A percentile compares a stretch with the other conserved stretches of the same genome.
Evolutionary conservation across 2,888 invertebrate genomes (phyloP).

Genomic region (Eurois occulta): DNA sequence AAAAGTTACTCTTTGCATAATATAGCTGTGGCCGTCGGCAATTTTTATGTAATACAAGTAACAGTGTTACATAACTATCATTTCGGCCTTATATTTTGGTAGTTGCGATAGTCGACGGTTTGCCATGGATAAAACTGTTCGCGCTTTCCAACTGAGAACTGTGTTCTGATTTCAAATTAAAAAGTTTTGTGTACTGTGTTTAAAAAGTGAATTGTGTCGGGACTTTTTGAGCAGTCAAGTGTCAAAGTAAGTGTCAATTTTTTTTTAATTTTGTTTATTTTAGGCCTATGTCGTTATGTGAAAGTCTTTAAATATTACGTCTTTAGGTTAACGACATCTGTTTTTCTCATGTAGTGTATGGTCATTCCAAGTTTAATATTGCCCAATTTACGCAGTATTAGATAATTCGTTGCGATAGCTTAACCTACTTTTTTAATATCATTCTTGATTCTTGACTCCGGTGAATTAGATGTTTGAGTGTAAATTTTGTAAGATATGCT

Average conservation of each 20-base stretch:
- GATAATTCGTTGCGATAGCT: constrained; percentile 68
- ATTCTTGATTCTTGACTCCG: constrained; percentile 37
- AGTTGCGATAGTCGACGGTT: constrained; percentile 81
- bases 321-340: constrained; percentile 16
- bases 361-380: constrained; percentile 56
- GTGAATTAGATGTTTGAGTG: constrained; percentile 47
- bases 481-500: constrained; percentile 62
- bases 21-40: constrained; percentile 80
- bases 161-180: constrained; percentile 57
- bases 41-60: constrained; percentile 89
- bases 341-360: constrained; percentile 56
- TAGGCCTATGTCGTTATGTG: constrained; percentile 33
- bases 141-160: constrained; percentile 77
- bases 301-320: constrained; percentile 51
- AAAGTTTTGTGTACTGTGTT: constrained; percentile 62
- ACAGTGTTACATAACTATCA: constrained; percentile 85
- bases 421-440: constrained; percentile 70
- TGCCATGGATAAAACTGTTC: constrained; percentile 77
- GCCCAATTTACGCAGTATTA: constrained; percentile 68
- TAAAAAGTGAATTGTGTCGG: constrained; percentile 62
- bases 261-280: constrained; percentile 6
- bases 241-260: constrained; percentile 61
- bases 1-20: constrained; percentile 71
- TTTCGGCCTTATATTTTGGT: constrained; percentile 88
- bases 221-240: constrained; percentile 46